A percentile compares a stretch with the other conserved stretches of the same genome.
phyloP scores from a whole-genome alignment of 2,888 invertebrate species.

The Orthosia incerta region DNA sequence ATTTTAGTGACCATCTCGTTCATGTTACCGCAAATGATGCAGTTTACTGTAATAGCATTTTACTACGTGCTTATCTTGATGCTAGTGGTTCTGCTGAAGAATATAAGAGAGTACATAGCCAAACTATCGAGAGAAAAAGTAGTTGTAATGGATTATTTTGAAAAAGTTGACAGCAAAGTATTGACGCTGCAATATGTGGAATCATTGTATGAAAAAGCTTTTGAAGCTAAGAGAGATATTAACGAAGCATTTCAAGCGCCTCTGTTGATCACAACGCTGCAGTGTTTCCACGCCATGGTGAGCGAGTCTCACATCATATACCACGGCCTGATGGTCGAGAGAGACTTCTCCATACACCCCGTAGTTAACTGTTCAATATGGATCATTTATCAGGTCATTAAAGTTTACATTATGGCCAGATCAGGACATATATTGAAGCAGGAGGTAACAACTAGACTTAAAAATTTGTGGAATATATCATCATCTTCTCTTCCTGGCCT shows the following conservation, averaged over 20 bases:
- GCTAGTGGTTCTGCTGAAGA: conserved; percentile 73
- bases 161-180: conserved; percentile 67
- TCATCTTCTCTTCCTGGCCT: neutral
- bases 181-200: conserved; percentile 77
- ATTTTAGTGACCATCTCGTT: conserved; percentile 77
- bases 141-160: conserved; percentile 57
- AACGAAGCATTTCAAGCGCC: conserved; percentile 80
- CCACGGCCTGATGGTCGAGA: conserved; percentile 75
- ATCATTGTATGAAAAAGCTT: conserved; percentile 74
- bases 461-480: neutral
- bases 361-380: conserved; percentile 81
- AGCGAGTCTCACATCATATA: conserved; percentile 83
- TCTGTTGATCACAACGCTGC: conserved; percentile 77
- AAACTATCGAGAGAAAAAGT: conserved; percentile 54
- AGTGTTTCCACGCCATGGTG: conserved; percentile 83
- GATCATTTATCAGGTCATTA: conserved; percentile 82
- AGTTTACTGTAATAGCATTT: conserved; percentile 76
- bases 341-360: conserved; percentile 71
- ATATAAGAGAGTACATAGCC: conserved; percentile 71
- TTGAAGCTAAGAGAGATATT: conserved; percentile 76
- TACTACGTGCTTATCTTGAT: conserved; percentile 78
- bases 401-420: conserved; percentile 77
- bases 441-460: conserved; percentile 69
- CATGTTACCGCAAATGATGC: conserved; percentile 79
- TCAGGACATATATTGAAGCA: conserved; percentile 77